Evolutionary conservation across 2,113 vertebrate species (phyloP).

Genomic region (Gallinago undulata): DNA sequence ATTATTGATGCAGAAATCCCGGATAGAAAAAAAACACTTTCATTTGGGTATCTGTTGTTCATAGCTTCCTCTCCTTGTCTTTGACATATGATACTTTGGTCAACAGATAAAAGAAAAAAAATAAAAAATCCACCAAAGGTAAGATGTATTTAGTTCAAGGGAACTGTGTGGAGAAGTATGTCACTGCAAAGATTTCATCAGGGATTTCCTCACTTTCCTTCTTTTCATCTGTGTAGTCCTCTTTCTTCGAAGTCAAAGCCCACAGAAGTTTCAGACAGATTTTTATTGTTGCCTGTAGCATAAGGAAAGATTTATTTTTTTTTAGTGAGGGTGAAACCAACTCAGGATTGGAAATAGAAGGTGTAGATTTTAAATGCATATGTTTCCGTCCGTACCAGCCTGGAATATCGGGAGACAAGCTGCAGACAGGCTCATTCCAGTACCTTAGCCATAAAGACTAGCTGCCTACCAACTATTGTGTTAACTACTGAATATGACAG

Average conservation of each 20-base stretch:
- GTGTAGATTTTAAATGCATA: not conserved
- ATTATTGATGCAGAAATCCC: not conserved
- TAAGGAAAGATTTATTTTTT: not conserved
- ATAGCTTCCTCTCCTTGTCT: not conserved
- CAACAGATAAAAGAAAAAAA: not conserved
- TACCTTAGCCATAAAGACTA: not conserved
- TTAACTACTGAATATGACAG: not conserved
- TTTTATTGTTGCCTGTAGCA: not conserved
- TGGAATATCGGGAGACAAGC: not conserved
- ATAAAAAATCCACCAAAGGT: not conserved
- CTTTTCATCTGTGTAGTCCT: not conserved
- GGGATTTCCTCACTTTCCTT: not conserved
- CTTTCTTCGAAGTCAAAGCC: conserved; percentile 5
- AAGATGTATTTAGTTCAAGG: not conserved
- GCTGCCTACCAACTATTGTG: not conserved
- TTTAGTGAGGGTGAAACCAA: not conserved
- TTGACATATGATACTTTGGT: not conserved
- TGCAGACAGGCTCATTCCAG: not conserved
- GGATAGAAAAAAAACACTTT: not conserved
- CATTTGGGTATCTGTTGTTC: not conserved
- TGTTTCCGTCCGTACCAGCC: not conserved
- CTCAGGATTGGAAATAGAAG: not conserved
- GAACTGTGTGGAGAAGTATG: not conserved
- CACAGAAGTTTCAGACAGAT: not conserved
- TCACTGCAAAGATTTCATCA: not conserved